These are phyloP conservation scores for Cyprinodon tularosa DNA, from an alignment of 2,113 vertebrate species.

Conservation along the genomic window DNA sequence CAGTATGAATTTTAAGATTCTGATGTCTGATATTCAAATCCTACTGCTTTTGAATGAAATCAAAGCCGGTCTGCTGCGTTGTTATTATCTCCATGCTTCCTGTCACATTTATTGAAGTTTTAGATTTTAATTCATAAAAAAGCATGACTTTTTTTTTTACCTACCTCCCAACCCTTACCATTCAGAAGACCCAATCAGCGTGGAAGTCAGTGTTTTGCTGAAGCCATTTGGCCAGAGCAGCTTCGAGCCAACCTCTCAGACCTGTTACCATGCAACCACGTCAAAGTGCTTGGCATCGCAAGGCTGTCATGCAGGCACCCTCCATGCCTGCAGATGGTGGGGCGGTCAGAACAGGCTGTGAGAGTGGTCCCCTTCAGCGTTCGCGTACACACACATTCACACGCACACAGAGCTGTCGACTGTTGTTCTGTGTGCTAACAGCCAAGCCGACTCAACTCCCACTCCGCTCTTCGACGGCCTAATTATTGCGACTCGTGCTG, in stretches of 20 bases:
- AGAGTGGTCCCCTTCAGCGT: conserved; percentile 56
- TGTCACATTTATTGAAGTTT: neutral
- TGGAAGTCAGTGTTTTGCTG: conserved; percentile 33
- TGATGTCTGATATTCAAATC: too few relatives aligned
- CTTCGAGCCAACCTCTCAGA: conserved; percentile 56
- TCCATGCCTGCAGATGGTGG: conserved; percentile 74
- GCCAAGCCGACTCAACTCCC: conserved; percentile 54
- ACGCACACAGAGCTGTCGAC: conserved; percentile 32
- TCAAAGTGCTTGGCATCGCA: conserved; percentile 68
- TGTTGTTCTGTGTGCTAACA: conserved; percentile 61
- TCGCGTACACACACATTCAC: conserved; percentile 30
- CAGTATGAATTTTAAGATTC: too few relatives aligned
- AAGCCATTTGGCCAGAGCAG: conserved; percentile 55
- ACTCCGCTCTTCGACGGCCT: conserved; percentile 47
- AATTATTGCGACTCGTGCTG: conserved; percentile 48
- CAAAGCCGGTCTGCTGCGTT: neutral
- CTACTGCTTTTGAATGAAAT: neutral
- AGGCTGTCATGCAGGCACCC: conserved; percentile 69
- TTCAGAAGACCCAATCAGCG: conserved; percentile 1
- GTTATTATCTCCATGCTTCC: neutral
- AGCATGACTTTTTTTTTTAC: neutral
- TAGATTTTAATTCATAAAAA: neutral
- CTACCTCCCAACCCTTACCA: neutral
- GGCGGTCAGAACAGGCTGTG: conserved; percentile 68
- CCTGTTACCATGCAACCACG: conserved; percentile 72